Conservation (phyloP, 2,888 invertebrate genomes). For the Drosophila birchii region DNA sequence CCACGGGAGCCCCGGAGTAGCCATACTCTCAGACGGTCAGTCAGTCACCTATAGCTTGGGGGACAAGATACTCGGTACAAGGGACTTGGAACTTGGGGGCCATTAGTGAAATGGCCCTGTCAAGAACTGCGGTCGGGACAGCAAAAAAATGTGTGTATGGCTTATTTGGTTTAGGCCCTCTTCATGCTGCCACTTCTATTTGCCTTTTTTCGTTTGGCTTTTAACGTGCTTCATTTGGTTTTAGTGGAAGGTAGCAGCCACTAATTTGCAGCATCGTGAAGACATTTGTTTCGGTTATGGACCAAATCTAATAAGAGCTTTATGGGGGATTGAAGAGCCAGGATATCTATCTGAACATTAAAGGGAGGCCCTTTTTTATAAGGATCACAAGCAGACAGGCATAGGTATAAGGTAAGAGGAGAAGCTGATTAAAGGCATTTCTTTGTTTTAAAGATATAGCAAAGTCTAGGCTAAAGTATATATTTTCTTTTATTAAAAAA, state of each 20-base stretch:
- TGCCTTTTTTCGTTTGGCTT: slow-evolving; percentile 11
- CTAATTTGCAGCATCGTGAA: slow-evolving; percentile 43
- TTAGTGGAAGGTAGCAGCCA: slow-evolving; percentile 37
- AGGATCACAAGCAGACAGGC: not conserved
- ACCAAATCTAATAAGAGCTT: slow-evolving; percentile 33
- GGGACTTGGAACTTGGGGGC: slow-evolving; percentile 27
- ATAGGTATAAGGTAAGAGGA: too few relatives aligned
- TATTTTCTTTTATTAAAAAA: not conserved
- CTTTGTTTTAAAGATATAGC: not conserved
- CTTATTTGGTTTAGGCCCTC: slow-evolving; percentile 44
- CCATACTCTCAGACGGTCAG: slow-evolving; percentile 18
- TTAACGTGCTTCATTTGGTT: slow-evolving; percentile 29
- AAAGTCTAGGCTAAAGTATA: not conserved
- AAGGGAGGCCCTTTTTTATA: not conserved
- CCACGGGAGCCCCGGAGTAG: slow-evolving; percentile 1
- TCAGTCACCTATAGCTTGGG: slow-evolving; percentile 29
- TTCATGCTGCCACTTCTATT: slow-evolving; percentile 11
- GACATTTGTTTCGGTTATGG: slow-evolving; percentile 41
- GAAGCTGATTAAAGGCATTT: not conserved
- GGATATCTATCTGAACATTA: slow-evolving; percentile 14
- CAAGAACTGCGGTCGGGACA: slow-evolving; percentile 43
- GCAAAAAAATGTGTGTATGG: slow-evolving; percentile 47
- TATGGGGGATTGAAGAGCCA: slow-evolving; percentile 11
- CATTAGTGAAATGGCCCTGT: slow-evolving; percentile 69
- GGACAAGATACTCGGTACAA: not conserved